Conservation (phyloP, 1,140 invertebrate species). For the Ceratitis capitata region DNA sequence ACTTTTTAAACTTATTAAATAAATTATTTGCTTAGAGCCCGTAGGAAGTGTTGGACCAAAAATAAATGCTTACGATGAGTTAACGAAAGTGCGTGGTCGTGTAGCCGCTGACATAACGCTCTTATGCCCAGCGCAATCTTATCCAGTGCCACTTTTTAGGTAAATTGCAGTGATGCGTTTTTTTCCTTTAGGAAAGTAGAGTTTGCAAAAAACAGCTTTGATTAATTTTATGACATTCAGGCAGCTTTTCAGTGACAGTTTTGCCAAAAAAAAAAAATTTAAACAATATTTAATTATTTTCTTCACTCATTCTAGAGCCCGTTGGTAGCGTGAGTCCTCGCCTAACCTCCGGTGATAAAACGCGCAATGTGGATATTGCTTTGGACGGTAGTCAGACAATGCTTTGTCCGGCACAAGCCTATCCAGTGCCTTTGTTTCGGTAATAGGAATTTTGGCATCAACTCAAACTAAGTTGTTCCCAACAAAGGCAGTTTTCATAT, state of each 20-base stretch:
- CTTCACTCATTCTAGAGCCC: constrained; percentile 67
- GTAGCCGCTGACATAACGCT: constrained; percentile 70
- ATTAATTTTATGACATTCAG: constrained; percentile 41
- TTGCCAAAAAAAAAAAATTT: not conserved
- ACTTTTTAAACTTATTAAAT: not conserved
- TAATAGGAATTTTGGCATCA: constrained; percentile 61
- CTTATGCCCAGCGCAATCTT: constrained; percentile 77
- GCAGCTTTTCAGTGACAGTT: constrained; percentile 43
- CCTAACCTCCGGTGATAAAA: constrained; percentile 66
- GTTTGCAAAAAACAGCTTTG: not conserved
- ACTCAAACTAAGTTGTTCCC: not conserved
- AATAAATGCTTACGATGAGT: constrained; percentile 72
- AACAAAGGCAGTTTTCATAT: constrained; percentile 38
- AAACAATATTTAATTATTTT: too few species aligned
- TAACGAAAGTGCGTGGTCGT: constrained; percentile 69
- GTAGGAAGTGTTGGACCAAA: constrained; percentile 67
- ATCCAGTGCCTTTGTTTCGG: constrained; percentile 75
- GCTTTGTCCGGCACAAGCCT: constrained; percentile 76
- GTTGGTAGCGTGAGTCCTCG: constrained; percentile 75
- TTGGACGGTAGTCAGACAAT: constrained; percentile 63
- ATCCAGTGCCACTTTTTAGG: constrained; percentile 78
- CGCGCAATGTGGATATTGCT: constrained; percentile 54
- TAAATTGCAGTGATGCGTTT: constrained; percentile 63
- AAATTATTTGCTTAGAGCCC: constrained; percentile 54
- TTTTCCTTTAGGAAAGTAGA: not conserved